Evolutionary conservation across 1,140 invertebrate genomes (phyloP).

Genomic region (Saccostrea echinata): DNA sequence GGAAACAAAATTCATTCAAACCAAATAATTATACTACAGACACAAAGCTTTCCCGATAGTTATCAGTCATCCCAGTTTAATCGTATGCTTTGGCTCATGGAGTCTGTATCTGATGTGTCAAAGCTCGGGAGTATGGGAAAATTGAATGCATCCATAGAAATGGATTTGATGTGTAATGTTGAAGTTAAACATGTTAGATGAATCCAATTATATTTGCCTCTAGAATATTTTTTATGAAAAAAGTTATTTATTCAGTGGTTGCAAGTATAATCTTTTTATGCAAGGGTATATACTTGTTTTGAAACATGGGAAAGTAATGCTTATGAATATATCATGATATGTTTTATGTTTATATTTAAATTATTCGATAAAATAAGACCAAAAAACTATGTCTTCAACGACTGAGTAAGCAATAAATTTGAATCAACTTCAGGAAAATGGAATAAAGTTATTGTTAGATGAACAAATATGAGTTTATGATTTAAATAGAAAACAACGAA

Average conservation of each 20-base stretch:
- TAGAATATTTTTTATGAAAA: background rate
- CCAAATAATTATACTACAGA: background rate
- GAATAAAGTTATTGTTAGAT: too few species aligned
- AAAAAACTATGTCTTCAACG: too few species aligned
- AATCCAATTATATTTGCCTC: background rate
- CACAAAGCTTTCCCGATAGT: background rate
- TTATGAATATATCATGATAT: too few species aligned
- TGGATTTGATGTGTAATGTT: background rate
- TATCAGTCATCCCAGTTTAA: background rate
- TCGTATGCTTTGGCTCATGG: background rate
- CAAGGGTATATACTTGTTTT: too few species aligned
- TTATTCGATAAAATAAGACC: too few species aligned
- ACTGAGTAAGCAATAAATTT: too few species aligned
- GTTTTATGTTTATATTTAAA: too few species aligned
- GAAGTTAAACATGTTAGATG: background rate
- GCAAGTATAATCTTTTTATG: too few species aligned
- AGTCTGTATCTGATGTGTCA: slow-evolving; percentile 7
- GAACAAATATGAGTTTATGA: too few species aligned
- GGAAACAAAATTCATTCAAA: background rate
- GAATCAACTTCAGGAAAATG: too few species aligned
- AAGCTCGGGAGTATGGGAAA: background rate
- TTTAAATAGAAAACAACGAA: too few species aligned
- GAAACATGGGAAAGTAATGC: too few species aligned
- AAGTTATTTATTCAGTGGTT: background rate
- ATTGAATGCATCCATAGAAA: slow-evolving; percentile 2